A percentile compares a stretch with the other conserved stretches of the same genome.
phyloP scores from a whole-genome alignment of 30 jellyfish, hydroid and myxozoan genomes.

The Turritopsis rubra region DNA sequence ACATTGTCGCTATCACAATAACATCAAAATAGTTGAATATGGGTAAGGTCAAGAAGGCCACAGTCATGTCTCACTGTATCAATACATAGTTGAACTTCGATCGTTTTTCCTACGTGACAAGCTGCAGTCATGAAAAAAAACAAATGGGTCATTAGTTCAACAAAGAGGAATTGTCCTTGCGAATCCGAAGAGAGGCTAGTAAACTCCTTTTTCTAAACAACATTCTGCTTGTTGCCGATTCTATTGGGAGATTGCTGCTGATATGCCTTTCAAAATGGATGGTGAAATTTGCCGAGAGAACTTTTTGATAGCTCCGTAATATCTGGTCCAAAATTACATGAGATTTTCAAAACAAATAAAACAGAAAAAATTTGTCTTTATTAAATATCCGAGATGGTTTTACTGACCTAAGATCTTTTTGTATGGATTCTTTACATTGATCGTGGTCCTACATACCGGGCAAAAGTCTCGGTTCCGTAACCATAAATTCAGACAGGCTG shows the following conservation, averaged over 20 bases:
- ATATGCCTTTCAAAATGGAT: no score
- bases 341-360: no score
- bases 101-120: not conserved
- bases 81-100: not conserved
- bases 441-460: conserved; percentile 87
- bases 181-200: not conserved
- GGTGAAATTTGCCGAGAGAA: no score
- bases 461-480: conserved; percentile 62
- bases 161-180: not conserved
- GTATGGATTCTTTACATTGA: conserved; percentile 78
- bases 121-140: not conserved
- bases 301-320: no score
- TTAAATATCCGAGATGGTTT: not conserved
- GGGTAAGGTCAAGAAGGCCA: not conserved
- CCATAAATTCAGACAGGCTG: conserved; percentile 78
- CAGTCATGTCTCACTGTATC: not conserved
- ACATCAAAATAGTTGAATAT: not conserved
- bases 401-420: conserved; percentile 70
- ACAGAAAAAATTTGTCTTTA: no score
- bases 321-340: no score
- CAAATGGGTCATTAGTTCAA: not conserved
- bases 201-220: no score
- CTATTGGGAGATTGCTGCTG: no score
- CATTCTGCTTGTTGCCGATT: no score
- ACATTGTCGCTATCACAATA: not conserved